A percentile compares a stretch with the other conserved stretches of the same genome.
Evolutionary conservation across 2,113 vertebrate species (phyloP).

Genomic region (Paradisaea rubra): DNA sequence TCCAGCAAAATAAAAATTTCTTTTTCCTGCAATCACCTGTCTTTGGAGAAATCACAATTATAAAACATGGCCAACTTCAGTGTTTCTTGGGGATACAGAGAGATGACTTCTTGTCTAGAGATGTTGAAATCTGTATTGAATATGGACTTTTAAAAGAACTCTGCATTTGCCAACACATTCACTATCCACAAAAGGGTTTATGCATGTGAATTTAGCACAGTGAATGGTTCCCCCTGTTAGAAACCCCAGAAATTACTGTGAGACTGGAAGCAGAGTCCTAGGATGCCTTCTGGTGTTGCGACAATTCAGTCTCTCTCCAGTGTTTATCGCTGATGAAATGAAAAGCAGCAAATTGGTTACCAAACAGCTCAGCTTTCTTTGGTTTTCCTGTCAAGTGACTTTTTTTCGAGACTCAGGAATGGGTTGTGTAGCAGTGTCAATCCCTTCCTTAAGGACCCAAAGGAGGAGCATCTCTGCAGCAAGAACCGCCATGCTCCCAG

Average conservation of each 20-base stretch:
- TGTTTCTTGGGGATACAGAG: not conserved
- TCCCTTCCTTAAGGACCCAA: not conserved
- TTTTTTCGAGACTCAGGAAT: not conserved
- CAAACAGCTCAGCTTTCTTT: not conserved
- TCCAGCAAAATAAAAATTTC: not conserved
- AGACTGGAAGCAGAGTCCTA: not conserved
- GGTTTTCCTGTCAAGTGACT: not conserved
- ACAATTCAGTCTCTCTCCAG: rapidly evolving
- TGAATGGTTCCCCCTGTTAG: not conserved
- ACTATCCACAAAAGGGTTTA: not conserved
- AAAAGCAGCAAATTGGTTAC: not conserved
- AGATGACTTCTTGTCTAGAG: not conserved
- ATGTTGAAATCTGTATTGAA: not conserved
- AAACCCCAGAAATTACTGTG: not conserved
- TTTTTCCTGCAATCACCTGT: not conserved
- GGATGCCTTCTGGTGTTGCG: not conserved
- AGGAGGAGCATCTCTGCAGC: not conserved
- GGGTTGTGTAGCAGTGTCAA: not conserved
- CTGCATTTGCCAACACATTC: not conserved
- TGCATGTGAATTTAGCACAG: not conserved
- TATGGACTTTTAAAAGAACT: not conserved
- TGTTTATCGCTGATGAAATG: not conserved
- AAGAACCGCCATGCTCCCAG: rapidly evolving
- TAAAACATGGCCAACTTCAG: not conserved
- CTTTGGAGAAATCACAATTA: not conserved